phyloP scores from a whole-genome alignment of 2,888 invertebrate species.

The Stenchaetothrips biformis region DNA sequence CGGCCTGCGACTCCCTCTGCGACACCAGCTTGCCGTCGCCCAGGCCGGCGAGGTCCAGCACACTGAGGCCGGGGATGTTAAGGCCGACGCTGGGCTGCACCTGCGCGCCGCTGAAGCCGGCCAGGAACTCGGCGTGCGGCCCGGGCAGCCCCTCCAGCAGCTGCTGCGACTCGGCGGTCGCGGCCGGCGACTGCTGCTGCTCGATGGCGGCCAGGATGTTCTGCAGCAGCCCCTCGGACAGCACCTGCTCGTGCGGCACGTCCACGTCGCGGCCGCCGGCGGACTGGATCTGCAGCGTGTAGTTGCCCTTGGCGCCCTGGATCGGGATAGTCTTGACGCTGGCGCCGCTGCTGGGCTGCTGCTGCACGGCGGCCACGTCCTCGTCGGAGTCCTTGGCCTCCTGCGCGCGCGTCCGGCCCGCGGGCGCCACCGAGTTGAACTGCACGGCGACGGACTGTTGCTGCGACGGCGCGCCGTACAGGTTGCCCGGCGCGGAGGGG shows the following conservation, averaged over 20 bases:
- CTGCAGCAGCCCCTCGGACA: conserved; percentile 73
- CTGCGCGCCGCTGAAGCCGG: conserved; percentile 27
- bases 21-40: conserved; percentile 46
- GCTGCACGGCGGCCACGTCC: conserved; percentile 28
- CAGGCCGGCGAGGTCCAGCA: conserved; percentile 47
- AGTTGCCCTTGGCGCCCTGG: conserved; percentile 55
- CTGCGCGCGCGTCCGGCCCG: conserved; percentile 38
- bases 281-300: conserved; percentile 71
- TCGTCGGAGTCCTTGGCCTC: conserved; percentile 32
- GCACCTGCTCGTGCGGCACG: conserved; percentile 66
- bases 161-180: conserved; percentile 15
- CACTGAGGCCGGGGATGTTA: conserved; percentile 49
- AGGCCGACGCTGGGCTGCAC: conserved; percentile 37
- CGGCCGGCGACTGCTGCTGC: conserved; percentile 46
- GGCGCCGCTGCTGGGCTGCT: conserved; percentile 7
- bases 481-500: conserved; percentile 37
- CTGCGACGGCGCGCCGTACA: conserved; percentile 41
- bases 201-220: conserved; percentile 79
- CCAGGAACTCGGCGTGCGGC: conserved; percentile 26
- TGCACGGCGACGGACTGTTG: conserved; percentile 40
- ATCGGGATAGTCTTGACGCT: conserved; percentile 46
- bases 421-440: conserved; percentile 46
- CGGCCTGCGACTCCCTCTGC: conserved; percentile 39
- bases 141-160: conserved; percentile 32
- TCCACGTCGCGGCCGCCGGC: conserved; percentile 54